Evolutionary conservation across 2,888 invertebrate genomes (phyloP), one percentile per base, ranked within the genome.

Genomic region (Callimorpha dominula): DNA sequence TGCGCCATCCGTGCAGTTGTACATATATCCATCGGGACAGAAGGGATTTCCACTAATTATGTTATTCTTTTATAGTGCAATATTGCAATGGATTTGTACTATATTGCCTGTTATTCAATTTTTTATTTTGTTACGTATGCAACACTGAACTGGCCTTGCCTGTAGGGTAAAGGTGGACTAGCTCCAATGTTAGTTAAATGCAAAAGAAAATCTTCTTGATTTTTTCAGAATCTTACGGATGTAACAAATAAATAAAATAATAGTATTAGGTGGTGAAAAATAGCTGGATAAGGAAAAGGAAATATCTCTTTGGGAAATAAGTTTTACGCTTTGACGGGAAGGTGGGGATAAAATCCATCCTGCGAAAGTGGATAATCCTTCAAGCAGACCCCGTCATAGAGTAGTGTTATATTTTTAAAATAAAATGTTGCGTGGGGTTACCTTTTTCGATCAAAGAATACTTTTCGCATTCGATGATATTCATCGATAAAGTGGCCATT

Each of bases 331-430:
- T 76, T 78, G 78, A 73, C 71, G 79, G 78, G 76, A 78, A 87
- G 85, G 84, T 83, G 83, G 82, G 81, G 79, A 84, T 85, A 86
- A 90, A 90, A 89, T 90, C 89, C 86, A 92, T 91, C 87, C 86
- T 86, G 81, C 86, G 78, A 87, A 89, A 92, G 90, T 89, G 90
- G 92, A 92, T 93, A 91, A 93, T 93, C 91, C 89, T 85, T 86
- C 84, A 86, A 85, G 84, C 86, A 90, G 87, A 87, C 87, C 82
- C 78, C 83, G 85, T 81, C 85, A 85, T 84, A 86, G 81, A 81
- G 82, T 81, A 82, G 80, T 81, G 82, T 79, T 86, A 81, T 85
- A 82, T 85, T 85, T 83, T 86, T 84, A 83, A 86, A 89, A 87
- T 82, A 81, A 81, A 89, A 87, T 82, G 79, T 79, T 79, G 78